Evolutionary conservation across 2,888 invertebrate species (phyloP).

Genomic region (Thecophora atra): DNA sequence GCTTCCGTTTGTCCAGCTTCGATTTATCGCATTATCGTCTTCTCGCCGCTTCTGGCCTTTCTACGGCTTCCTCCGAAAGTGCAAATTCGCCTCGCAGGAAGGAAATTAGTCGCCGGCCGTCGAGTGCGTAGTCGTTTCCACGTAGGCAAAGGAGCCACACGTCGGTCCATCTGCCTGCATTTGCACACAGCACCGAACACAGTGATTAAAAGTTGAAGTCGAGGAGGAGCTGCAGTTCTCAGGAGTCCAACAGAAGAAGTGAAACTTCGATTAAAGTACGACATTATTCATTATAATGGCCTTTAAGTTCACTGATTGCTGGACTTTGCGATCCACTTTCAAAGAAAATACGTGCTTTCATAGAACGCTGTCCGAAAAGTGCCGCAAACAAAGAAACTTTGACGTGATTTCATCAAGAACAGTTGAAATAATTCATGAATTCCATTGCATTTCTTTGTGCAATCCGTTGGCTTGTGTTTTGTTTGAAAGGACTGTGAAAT

Average conservation of each 20-base stretch:
- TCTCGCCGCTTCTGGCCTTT: slow-evolving; percentile 19
- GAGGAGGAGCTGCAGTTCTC: not conserved
- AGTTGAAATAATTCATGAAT: too few relatives aligned
- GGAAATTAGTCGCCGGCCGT: not conserved
- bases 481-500: too few relatives aligned
- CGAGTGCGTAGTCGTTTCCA: slow-evolving; percentile 56
- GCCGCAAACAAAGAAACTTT: too few relatives aligned
- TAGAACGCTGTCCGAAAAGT: too few relatives aligned
- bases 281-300: too few relatives aligned
- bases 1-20: not conserved
- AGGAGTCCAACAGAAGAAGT: not conserved
- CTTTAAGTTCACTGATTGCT: too few relatives aligned
- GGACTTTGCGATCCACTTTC: too few relatives aligned
- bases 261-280: not conserved
- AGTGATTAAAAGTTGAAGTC: not conserved
- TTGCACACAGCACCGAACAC: not conserved
- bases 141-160: slow-evolving; percentile 56
- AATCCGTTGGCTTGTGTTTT: too few relatives aligned
- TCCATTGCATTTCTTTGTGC: too few relatives aligned
- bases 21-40: not conserved
- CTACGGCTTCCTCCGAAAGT: slow-evolving; percentile 34
- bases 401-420: too few relatives aligned
- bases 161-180: slow-evolving; percentile 49
- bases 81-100: slow-evolving; percentile 10
- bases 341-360: too few relatives aligned